Percentiles rank a stretch among this genome's conserved stretches.
phyloP scores from a whole-genome alignment of 2,888 invertebrate species.

The Aleiodes testaceus region DNA sequence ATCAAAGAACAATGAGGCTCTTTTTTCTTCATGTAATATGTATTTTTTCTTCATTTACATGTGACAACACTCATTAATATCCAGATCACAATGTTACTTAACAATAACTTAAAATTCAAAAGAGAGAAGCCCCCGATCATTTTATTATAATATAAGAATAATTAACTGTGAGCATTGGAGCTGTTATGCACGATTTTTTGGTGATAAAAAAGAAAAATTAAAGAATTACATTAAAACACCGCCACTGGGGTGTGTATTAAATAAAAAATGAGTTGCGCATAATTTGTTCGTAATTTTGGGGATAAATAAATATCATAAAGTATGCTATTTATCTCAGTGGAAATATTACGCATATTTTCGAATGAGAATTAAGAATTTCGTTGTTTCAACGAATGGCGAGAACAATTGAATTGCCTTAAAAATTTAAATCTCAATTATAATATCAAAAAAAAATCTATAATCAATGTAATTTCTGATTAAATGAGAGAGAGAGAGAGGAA shows the following conservation, averaged over 20 bases:
- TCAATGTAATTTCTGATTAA: conserved; percentile 4
- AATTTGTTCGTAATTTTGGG: conserved; percentile 6
- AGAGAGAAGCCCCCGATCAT: background rate
- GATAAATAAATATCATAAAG: conserved; percentile 28
- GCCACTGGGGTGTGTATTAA: background rate
- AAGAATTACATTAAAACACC: background rate
- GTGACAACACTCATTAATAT: conserved; percentile 24
- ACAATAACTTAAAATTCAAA: background rate
- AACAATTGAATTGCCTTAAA: background rate
- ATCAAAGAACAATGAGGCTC: background rate
- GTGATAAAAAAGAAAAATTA: background rate
- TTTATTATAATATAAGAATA: background rate
- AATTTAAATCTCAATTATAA: background rate
- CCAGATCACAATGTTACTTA: conserved; percentile 17
- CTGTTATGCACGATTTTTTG: conserved; percentile 34
- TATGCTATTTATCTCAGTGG: background rate
- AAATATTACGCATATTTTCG: conserved; percentile 11
- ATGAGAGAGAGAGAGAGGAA: too few relatives aligned
- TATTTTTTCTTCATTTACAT: conserved; percentile 10
- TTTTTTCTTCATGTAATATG: conserved; percentile 8
- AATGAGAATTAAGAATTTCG: background rate
- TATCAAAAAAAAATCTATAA: conserved; percentile 15
- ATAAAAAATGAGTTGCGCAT: background rate
- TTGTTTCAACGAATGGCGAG: background rate
- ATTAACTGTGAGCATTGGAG: background rate